phyloP scores from a whole-genome alignment of 2,888 invertebrate genomes.

The Thereva unica region DNA sequence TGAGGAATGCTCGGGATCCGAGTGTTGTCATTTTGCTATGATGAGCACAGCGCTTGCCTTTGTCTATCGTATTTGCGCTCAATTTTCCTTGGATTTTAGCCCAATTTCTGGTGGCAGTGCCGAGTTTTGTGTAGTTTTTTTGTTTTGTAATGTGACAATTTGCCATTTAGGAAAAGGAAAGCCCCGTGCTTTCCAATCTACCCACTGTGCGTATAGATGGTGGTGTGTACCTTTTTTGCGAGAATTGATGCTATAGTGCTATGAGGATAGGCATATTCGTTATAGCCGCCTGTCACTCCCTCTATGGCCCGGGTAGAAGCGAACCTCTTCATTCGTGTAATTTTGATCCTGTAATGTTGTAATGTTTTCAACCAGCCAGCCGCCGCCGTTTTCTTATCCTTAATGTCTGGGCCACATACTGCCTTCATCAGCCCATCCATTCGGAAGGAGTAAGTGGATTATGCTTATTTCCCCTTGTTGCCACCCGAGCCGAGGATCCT shows the following conservation, averaged over 20 bases:
- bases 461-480: slow-evolving; percentile 34
- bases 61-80: slow-evolving; percentile 3
- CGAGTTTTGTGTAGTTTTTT: slow-evolving; percentile 18
- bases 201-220: neutral
- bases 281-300: slow-evolving; percentile 13
- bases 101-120: slow-evolving; percentile 15
- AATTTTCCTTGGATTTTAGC: slow-evolving; percentile 26
- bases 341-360: slow-evolving; percentile 30
- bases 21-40: slow-evolving; percentile 16
- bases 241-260: slow-evolving; percentile 6
- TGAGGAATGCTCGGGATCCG: slow-evolving; percentile 10
- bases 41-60: slow-evolving; percentile 3
- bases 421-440: slow-evolving; percentile 34
- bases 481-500: slow-evolving; percentile 26
- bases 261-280: slow-evolving; percentile 9
- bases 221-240: neutral
- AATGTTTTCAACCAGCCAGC: slow-evolving; percentile 28
- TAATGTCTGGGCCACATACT: slow-evolving; percentile 22
- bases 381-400: slow-evolving; percentile 29
- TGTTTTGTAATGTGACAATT: slow-evolving; percentile 30
- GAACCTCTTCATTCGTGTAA: slow-evolving; percentile 32
- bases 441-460: slow-evolving; percentile 40
- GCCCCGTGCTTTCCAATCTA: neutral
- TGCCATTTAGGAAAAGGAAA: neutral
- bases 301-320: neutral